phyloP scores from a whole-genome alignment of 2,797 vertebrate species.

The Petrocephalus sullivani region DNA sequence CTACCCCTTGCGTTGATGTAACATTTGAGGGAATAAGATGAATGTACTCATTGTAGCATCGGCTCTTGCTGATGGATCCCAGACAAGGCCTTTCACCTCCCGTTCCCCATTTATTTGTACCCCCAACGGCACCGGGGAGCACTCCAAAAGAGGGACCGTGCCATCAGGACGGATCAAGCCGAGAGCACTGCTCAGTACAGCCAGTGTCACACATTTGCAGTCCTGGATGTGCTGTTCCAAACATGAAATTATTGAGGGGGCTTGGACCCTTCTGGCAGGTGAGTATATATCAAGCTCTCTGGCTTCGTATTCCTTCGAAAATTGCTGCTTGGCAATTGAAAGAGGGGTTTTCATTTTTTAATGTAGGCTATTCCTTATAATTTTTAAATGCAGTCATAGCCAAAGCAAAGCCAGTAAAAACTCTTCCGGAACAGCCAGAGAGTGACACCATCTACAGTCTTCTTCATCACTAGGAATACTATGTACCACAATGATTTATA shows the following conservation, averaged over 20 bases:
- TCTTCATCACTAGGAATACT: not conserved
- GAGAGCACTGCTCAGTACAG: not conserved
- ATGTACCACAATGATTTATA: not conserved
- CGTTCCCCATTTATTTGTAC: not conserved
- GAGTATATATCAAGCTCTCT: not conserved
- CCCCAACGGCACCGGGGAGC: not conserved
- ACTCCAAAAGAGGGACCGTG: not conserved
- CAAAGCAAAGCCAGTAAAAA: not conserved
- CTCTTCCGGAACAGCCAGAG: not conserved
- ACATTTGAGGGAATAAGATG: not conserved
- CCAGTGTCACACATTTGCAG: not conserved
- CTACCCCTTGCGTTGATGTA: not conserved
- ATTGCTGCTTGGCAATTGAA: not conserved
- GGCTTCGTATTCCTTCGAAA: not conserved
- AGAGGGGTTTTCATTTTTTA: not conserved
- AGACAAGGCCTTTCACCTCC: conserved; percentile 12
- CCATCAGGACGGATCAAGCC: not conserved
- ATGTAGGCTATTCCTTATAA: not conserved
- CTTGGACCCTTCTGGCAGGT: not conserved
- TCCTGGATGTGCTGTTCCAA: not conserved
- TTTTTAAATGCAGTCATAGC: not conserved
- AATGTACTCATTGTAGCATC: conserved; percentile 14
- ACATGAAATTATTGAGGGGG: not conserved
- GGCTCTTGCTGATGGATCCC: conserved; percentile 22
- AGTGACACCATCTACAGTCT: not conserved